phyloP scores from a whole-genome alignment of 2,888 invertebrate species.

The Sympetrum striolatum region DNA sequence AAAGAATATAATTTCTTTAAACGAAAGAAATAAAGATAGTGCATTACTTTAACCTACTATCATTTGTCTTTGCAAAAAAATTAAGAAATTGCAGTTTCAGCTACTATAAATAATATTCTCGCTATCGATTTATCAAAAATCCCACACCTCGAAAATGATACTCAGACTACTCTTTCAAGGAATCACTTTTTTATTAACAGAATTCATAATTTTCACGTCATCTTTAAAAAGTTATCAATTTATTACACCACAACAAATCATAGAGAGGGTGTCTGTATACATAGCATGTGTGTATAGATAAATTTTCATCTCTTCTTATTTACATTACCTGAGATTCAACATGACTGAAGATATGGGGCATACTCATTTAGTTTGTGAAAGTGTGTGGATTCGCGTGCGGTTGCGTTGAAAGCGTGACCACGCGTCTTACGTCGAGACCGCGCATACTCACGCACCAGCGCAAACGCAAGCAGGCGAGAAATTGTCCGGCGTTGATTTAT shows the following conservation, averaged over 20 bases:
- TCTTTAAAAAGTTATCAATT: slow-evolving; percentile 27
- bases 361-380: not conserved
- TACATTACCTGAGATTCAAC: slow-evolving; percentile 38
- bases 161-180: not conserved
- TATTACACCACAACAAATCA: slow-evolving; percentile 37
- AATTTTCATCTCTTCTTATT: slow-evolving; percentile 36
- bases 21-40: no score
- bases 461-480: not conserved
- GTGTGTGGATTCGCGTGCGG: not conserved
- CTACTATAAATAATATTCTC: no score
- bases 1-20: no score
- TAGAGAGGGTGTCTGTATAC: slow-evolving; percentile 42
- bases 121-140: no score
- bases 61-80: no score
- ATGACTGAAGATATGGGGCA: slow-evolving; percentile 33
- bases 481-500: not conserved
- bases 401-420: no score
- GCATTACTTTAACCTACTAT: no score
- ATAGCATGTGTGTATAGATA: slow-evolving; percentile 30
- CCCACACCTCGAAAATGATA: no score
- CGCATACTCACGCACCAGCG: not conserved
- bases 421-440: no score
- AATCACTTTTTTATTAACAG: slow-evolving; percentile 19
- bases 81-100: no score
- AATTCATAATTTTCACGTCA: slow-evolving; percentile 16